Conservation (phyloP, 2,797 vertebrate genomes). For the Rhyacichthys aspro region DNA sequence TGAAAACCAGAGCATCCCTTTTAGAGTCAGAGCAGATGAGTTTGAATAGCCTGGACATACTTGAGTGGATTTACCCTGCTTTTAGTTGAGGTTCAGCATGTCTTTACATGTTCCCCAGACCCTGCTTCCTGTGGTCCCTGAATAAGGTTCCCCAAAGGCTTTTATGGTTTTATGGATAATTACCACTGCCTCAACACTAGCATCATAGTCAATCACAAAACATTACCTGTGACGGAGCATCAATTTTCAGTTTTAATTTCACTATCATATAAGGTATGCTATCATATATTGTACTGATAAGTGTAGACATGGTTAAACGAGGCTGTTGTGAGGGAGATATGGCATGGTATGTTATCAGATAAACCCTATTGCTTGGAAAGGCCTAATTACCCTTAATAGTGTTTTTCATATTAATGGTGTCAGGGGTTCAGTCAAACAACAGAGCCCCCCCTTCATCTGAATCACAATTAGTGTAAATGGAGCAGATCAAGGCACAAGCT, state of each 20-base stretch:
- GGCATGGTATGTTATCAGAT: slow-evolving; percentile 23
- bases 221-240: not conserved
- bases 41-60: slow-evolving; percentile 34
- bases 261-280: too few relatives aligned
- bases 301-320: not conserved
- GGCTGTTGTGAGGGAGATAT: slow-evolving; percentile 4
- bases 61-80: slow-evolving; percentile 33
- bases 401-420: slow-evolving; percentile 70
- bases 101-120: slow-evolving; percentile 49
- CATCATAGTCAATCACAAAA: slow-evolving; percentile 1
- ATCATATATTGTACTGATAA: too few relatives aligned
- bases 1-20: slow-evolving; percentile 12
- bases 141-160: slow-evolving; percentile 48
- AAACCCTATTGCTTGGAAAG: slow-evolving; percentile 43
- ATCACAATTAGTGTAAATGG: slow-evolving; percentile 77
- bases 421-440: slow-evolving; percentile 59
- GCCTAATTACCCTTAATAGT: slow-evolving; percentile 73
- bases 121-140: slow-evolving; percentile 55
- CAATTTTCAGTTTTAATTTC: not conserved
- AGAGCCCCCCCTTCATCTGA: slow-evolving; percentile 61
- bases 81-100: slow-evolving; percentile 52
- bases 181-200: slow-evolving; percentile 17
- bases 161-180: slow-evolving; percentile 32
- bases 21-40: slow-evolving; percentile 11
- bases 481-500: slow-evolving; percentile 34